Evolutionary conservation across 2,113 vertebrate species (phyloP), one percentile per base, ranked within the genome.

Genomic region (Siniperca knerii): DNA sequence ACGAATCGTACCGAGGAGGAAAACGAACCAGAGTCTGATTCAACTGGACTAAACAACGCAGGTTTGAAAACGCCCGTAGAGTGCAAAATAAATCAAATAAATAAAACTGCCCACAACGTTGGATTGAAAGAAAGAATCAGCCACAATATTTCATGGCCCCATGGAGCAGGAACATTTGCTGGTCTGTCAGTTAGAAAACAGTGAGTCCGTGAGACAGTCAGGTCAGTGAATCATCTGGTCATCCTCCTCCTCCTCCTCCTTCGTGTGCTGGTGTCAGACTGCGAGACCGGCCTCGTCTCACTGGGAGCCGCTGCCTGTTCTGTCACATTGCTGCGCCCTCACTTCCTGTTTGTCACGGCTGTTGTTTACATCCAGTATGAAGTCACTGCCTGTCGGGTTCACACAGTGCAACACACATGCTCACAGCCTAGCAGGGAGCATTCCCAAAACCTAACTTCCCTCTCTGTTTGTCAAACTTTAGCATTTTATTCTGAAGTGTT

Each of bases 291-390:
- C 82, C 72, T 72, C 11, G 54, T 77, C 77, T 75, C 60, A 1
- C 65, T 18, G 76, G 29, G 71, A 71, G 65, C 61, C 58, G 7
- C 85, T 46, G 71, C 42, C 48, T 35, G 58, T 66, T 62, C 23
- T 74, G 77, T 81, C 86, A 73, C 29, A 16, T 35, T 11, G 67
- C 73, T 42, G 55, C 25, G 12, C 62, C 64, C 57, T 85, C 76
- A 62, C 83, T 83, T 86, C 76, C 83, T 73, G 87, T 77, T 77
- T 74, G 73, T 74, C 67, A 16, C 29, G n/a, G 82, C 40, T 44
- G 65, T 23, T 78, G 79, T 85, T 85, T 55, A 23, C 58, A 55
- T 61, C 42, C 69, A 46, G 62, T 0, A 1, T 0, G 25, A 29
- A 48, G 15, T 40, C 62, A 1, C 37, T 4, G 52, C 42, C 54